phyloP scores from a whole-genome alignment of 2,888 invertebrate genomes.

The Volucella inflata region DNA sequence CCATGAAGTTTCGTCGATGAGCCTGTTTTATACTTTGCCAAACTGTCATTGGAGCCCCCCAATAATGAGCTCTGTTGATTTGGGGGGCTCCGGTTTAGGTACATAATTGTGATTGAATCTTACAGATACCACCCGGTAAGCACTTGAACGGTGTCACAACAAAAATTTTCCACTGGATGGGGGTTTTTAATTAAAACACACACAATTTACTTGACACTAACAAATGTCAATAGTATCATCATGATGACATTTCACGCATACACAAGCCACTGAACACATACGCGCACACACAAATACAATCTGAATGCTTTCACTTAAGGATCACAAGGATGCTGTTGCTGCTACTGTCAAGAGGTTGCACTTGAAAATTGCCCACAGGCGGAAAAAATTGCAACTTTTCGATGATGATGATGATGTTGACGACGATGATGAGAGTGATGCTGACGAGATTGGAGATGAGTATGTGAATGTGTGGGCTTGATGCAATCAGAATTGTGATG shows the following conservation, averaged over 20 bases:
- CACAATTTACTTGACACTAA: slow-evolving; percentile 64
- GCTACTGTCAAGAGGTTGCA: slow-evolving; percentile 75
- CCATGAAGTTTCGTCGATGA: slow-evolving; percentile 58
- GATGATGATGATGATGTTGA: slow-evolving; percentile 38
- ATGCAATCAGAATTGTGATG: no score
- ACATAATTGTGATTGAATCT: slow-evolving; percentile 78
- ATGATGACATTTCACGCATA: slow-evolving; percentile 67
- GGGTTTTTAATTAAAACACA: slow-evolving; percentile 42
- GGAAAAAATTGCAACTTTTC: slow-evolving; percentile 56
- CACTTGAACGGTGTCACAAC: slow-evolving; percentile 10
- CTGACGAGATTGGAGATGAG: not conserved
- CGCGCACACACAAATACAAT: slow-evolving; percentile 13
- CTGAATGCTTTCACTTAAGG: slow-evolving; percentile 42
- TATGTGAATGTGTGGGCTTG: not conserved
- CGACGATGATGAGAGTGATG: slow-evolving; percentile 36
- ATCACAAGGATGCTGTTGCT: slow-evolving; percentile 71
- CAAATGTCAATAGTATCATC: slow-evolving; percentile 73
- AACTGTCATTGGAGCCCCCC: slow-evolving; percentile 81
- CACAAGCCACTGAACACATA: slow-evolving; percentile 36
- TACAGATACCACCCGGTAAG: slow-evolving; percentile 38
- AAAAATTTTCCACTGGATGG: slow-evolving; percentile 10
- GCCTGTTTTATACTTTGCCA: slow-evolving; percentile 61
- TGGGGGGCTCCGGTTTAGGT: slow-evolving; percentile 82
- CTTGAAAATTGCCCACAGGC: slow-evolving; percentile 75
- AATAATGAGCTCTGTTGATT: slow-evolving; percentile 78